Evolutionary conservation across 2,113 vertebrate genomes (phyloP), one percentile per base, ranked within the genome.

Genomic region (Myxocyprinus asiaticus): DNA sequence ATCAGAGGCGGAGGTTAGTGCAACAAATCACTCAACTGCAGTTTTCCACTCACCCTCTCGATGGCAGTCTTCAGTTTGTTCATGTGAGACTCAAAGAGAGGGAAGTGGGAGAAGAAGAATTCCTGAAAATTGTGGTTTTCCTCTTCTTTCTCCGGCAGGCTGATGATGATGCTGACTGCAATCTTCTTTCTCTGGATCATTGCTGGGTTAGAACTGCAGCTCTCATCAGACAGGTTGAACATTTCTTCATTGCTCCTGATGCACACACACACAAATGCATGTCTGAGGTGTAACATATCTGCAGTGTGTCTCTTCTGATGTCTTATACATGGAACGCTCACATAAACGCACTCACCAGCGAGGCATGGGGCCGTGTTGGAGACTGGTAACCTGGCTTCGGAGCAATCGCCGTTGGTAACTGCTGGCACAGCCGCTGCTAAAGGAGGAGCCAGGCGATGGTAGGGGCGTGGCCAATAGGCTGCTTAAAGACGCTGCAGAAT

Each of bases 41-140:
- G 8, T 55, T 12, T 3, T 4, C 9, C 51, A 10, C 81, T 79
- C 58, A 96, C 95, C 94, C 95, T 95, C 89, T 96, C 95, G 82
- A 96, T 92, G 59, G 95, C 91, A 62, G 89, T 91, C 89, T 96
- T 96, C 81, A 96, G 90, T 81, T 94, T 95, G 90, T 95, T 95
- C 93, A 96, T 93, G 87, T 96, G 95, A 61, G 95, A 95, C 83
- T 96, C 95, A 83, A 96, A 94, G 67, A 96, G 87, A 22, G 95
- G 95, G 64, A 96, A 96, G 80, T 96, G 95, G 63, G 95, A 96
- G 73, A 96, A 96, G 85, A 96, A 96, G 87, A 96, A 96, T 67
- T 96, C 95, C 84, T 96, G 94, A 85, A 96, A 96, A 74, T 92
- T 88, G 67, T 79, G 88, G 61, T 94, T 94, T 17, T 94, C 92